A percentile compares a stretch with the other conserved stretches of the same genome.
Evolutionary conservation across 2,797 vertebrate genomes (phyloP).

Genomic region (Manis pentadactyla): DNA sequence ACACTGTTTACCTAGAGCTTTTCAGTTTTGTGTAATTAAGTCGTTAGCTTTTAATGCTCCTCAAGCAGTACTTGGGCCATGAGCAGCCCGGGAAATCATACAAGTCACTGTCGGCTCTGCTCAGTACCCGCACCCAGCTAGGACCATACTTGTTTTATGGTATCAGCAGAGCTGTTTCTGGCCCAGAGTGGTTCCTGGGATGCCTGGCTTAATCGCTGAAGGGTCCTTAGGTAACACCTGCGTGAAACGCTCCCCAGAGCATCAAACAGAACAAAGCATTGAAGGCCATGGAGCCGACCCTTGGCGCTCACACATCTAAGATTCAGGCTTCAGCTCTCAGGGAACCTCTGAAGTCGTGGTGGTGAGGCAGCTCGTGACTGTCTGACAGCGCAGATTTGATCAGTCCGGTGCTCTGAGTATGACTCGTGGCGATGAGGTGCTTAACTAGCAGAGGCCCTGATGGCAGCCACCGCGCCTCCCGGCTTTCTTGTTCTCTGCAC

Average conservation of each 20-base stretch:
- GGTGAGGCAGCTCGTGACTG: neutral
- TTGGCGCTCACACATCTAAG: neutral
- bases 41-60: neutral
- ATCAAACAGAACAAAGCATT: neutral
- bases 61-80: neutral
- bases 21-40: neutral
- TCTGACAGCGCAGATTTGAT: too few species aligned
- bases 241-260: neutral
- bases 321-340: neutral
- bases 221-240: neutral
- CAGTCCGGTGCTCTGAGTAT: accelerated
- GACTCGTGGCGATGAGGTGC: accelerated
- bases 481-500: neutral
- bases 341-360: neutral
- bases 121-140: neutral
- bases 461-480: too few species aligned
- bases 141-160: accelerated
- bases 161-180: neutral
- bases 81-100: neutral
- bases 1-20: neutral
- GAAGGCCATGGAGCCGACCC: neutral
- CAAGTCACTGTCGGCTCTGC: accelerated
- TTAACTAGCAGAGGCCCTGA: accelerated
- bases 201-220: neutral
- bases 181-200: neutral